Base-by-base conservation (phyloP, 2,797 vertebrate genomes). In the Sebastes minor region DNA sequence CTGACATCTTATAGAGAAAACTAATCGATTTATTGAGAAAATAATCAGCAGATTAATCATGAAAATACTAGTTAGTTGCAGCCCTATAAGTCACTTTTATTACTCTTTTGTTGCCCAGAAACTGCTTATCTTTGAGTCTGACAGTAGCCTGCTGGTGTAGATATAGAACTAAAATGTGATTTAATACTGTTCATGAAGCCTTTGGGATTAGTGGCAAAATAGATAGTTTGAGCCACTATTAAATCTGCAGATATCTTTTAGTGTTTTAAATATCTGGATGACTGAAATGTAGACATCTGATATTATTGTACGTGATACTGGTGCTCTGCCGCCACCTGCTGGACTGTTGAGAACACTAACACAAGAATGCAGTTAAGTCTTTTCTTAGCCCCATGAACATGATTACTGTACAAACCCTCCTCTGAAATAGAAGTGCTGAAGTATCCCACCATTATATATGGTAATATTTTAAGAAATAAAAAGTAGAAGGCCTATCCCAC, bases 321-420 rank as follows among this genome's bases (percentile, higher is more conserved):
- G 35, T 70, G 27, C 60, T 88, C 42, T 92, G 86, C 89, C 86
- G 87, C 90, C 93, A 79, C 56, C 89, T 89, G 20, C 22, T 89
- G 92, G 88, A 74, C 14, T 25, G 8, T 42, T 69, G 3, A 66
- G 10, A 60, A 64, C 6, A 68, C 4, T 0, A 8, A 8, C 9
- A n/a, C 10, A 35, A 30, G 14, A 13, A 66, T 18, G 8, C 8
- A 52, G 20, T 3, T 1, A 1, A 18, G n/a, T 10, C 3, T 20
- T 53, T 71, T 25, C 38, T 25, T 12, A 22, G 6, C 2, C 25
- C 57, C 1, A 11, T 28, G 1, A 60, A 46, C 4, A 49, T 3
- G 0, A 35, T 33, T 3, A 38, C 16, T 3, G 2, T 20, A 7
- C 28, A 3, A 18, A 16, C 2, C 4, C n/a, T 32, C 22, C 18